Evolutionary conservation across 2,888 invertebrate species (phyloP), one percentile per base, ranked within the genome.

Genomic region (Alentia gelatinosa): DNA sequence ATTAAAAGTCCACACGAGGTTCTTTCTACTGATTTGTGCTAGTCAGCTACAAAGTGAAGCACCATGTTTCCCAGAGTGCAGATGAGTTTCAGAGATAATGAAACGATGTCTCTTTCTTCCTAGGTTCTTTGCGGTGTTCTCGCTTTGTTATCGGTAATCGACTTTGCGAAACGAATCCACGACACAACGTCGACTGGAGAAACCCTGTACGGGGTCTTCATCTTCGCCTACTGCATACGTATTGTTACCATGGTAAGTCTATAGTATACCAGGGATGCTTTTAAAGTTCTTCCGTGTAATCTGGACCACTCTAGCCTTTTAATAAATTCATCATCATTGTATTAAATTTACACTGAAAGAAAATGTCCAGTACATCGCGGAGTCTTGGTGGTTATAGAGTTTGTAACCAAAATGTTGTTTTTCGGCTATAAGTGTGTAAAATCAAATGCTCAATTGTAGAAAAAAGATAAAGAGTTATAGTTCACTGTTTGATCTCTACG

Each of bases 211-310:
- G 91, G 92, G 0, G 95, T 95, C 9, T 91, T 94, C 89, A 94
- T 95, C 89, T 79, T 95, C 0, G 94, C 95, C 9, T 95, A 95
- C 7, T 91, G 94, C 5, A 75, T 94, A 26, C 79, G 94, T 0
- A 91, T 94, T 47, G 63, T 95, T 0, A 93, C 95, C 12, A 94
- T 95, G 94, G 95, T 95, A 92, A 93, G 94, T 92, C 47, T 47
- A 50, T 39, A n/a, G n/a, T n/a, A n/a, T n/a, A n/a, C n/a, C 12
- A 1, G 19, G 50, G n/a, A 42, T 42, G 47, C 47, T 42, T 42
- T 42, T 7, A n/a, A n/a, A 42, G 7, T 42, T 42, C 47, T 42
- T 42, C 47, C n/a, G n/a, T n/a, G n/a, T n/a, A n/a, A 42, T 12
- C 47, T 42, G 47, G 47, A 42, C 47, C n/a, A n/a, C n/a, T n/a